Base-by-base conservation (phyloP, 1,140 invertebrate genomes). In the Nasonia vitripennis region DNA sequence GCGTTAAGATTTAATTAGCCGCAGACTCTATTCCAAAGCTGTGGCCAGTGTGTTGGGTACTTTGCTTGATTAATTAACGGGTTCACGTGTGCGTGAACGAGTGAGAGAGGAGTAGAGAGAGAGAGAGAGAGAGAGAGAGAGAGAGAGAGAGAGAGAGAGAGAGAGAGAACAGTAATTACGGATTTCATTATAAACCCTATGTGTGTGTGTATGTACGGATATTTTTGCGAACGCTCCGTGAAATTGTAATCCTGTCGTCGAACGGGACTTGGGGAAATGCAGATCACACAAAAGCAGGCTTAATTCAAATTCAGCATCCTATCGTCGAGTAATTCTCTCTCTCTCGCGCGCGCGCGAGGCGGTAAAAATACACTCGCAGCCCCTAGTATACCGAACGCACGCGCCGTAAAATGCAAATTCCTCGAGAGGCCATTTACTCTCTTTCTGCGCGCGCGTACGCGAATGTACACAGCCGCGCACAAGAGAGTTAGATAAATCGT, bases 51-150 rank as follows among this genome's bases (percentile, higher is more conserved):
- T 77, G 11, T 51, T 12, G n/a, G 6, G 31, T 48, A 78, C 7
- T 78, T 78, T 51, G 23, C 20, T 68, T 23, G 78, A 68, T 70
- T 41, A 45, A 80, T 68, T 41, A 34, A 70, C 41, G 62, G 31
- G 23, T 12, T 70, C 20, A 20, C 34, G 62, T 17, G 34, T 48
- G 31, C 62, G 11, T 45, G 78, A 41, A 79, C 41, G 10, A 20
- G 10, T 51, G 27, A 11, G 41, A 9, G 37, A 41, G 37, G 7
- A 9, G 1, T 5, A 41, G 37, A 41, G 37, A 41, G 4, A 41
- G 37, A 67, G 23, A 41, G 55, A 7, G 31, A 37, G 37, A 67
- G 23, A 41, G 55, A 7, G 31, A 37, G 37, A 41, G 37, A 41
- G 4, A 41, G 10, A 20, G 10, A 31, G 27, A 11, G 41, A 9